Evolutionary conservation across 2,797 vertebrate species (phyloP).

Genomic region (Rhinogobio ventralis): DNA sequence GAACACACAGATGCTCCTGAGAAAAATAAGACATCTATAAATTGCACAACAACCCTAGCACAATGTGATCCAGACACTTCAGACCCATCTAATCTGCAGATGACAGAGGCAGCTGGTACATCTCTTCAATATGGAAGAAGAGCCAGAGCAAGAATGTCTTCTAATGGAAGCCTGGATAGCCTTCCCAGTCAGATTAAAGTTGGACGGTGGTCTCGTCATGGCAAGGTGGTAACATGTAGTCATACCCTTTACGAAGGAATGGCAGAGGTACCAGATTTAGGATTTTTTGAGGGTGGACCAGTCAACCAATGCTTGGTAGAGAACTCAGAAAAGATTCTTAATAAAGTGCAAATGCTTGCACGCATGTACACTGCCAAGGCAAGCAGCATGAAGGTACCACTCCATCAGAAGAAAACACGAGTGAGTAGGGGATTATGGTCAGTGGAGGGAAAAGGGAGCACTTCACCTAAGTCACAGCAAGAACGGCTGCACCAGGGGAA

Average conservation of each 20-base stretch:
- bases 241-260: conserved; percentile 72
- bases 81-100: conserved; percentile 12
- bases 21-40: conserved; percentile 8
- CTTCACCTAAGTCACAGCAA: conserved; percentile 45
- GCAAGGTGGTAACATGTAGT: conserved; percentile 67
- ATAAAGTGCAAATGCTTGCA: conserved; percentile 88
- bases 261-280: conserved; percentile 70
- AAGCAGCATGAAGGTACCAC: conserved; percentile 80
- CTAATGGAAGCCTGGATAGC: conserved; percentile 51
- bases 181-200: conserved; percentile 69
- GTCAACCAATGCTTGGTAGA: conserved; percentile 75
- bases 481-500: conserved; percentile 47
- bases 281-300: conserved; percentile 73
- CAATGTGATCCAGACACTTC: conserved; percentile 26
- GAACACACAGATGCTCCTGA: conserved; percentile 49
- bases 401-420: conserved; percentile 73
- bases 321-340: conserved; percentile 84
- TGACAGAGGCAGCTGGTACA: conserved; percentile 26
- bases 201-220: conserved; percentile 69
- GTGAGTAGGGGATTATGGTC: conserved; percentile 53
- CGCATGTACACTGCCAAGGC: conserved; percentile 87
- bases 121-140: conserved; percentile 41
- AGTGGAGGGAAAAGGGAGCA: conserved; percentile 53
- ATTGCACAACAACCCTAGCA: background rate
- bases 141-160: conserved; percentile 50